Conservation (phyloP, 2,888 invertebrate species). For the Parochlus steinenii region DNA sequence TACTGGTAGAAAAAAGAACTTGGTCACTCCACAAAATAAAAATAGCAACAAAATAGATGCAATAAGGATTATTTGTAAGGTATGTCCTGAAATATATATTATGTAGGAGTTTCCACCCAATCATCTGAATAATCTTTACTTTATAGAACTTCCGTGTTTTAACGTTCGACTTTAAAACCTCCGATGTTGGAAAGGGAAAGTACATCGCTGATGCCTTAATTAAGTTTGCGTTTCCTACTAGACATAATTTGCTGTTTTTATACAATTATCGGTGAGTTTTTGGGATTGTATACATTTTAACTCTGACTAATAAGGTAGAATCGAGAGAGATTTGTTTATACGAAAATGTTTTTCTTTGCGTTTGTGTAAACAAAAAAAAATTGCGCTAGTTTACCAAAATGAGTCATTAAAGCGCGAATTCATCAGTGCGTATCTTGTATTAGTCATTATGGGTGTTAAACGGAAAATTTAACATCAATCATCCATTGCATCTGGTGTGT, state of each 20-base stretch:
- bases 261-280: slow-evolving; percentile 62
- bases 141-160: slow-evolving; percentile 73
- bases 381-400: no score
- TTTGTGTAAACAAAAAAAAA: no score
- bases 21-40: slow-evolving; percentile 25
- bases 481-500: no score
- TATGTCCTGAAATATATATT: slow-evolving; percentile 12
- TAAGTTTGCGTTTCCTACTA: slow-evolving; percentile 74
- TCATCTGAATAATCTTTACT: no score
- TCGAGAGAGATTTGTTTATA: neutral
- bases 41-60: slow-evolving; percentile 27
- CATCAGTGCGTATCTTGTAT: no score
- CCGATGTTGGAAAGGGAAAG: slow-evolving; percentile 62
- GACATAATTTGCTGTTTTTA: slow-evolving; percentile 73
- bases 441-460: no score
- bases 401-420: no score
- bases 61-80: slow-evolving; percentile 28
- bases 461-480: no score
- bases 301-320: neutral
- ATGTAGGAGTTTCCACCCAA: no score
- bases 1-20: slow-evolving; percentile 23
- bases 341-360: no score
- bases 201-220: slow-evolving; percentile 64
- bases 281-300: neutral
- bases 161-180: slow-evolving; percentile 75